Base-by-base conservation (phyloP, 1,140 invertebrate species). In the Stenopsyche tienmushanensis region DNA sequence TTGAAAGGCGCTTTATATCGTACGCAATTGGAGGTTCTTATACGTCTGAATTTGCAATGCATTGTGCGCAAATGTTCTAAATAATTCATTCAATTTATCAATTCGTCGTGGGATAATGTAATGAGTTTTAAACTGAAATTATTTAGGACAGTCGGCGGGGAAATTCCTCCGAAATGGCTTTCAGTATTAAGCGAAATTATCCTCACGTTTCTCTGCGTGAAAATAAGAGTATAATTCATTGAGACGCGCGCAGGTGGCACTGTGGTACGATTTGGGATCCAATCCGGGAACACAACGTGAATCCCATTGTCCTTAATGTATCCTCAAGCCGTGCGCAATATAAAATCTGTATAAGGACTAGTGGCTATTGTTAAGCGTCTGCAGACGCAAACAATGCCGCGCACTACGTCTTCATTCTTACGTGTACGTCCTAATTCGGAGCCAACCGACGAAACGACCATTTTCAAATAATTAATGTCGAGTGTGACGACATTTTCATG, bases 251-350 rank as follows among this genome's bases (percentile, higher is more conserved):
- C 44, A 47, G 44, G 44, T 47, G 44, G 44, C 44, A 20, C 44
- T 18, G 44, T 18, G 44, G 44, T 15, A 15, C 18, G 17, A 47
- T 47, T 47, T 20, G 10, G 44, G 8, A 15, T 47, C 44, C 44
- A 47, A 47, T 47, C 44, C 44, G 44, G 18, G 44, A 13, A 20
- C 44, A 15, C 44, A 20, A 47, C 17, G 44, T 18, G 44, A 47
- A 47, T 15, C 44, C 44, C 44, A 47, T 47, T 47, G 44, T 47
- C 8, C 44, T 47, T 47, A 47, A 47, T 47, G 44, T 20, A 15
- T 47, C 44, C 34, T 39, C 34, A n/a, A 39, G 34, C 34, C 34
- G n/a, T 39, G n/a, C 34, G 34, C 7, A n/a, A 39, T 39, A 39
- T 39, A 39, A 39, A 39, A 39, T n/a, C 34, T n/a, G 34, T n/a